Evolutionary conservation across 2,888 invertebrate species (phyloP).

Genomic region (Carpatolechia fugitivella): DNA sequence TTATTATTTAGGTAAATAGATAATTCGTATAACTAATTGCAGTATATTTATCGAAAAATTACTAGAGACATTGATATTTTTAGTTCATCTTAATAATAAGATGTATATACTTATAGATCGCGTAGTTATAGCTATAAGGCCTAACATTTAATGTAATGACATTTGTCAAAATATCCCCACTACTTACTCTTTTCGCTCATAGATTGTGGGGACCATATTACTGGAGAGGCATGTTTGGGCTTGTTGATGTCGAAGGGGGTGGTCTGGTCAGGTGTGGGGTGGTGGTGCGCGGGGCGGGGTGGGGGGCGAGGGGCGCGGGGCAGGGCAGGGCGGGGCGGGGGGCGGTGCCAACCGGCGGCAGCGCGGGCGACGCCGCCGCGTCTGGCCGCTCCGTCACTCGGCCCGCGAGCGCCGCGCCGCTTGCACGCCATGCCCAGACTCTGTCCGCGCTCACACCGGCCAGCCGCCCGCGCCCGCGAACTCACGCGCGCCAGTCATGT

Average conservation of each 20-base stretch:
- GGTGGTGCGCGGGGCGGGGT: constrained; percentile 25
- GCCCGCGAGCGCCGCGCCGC: constrained; percentile 50
- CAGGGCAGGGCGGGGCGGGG: constrained; percentile 33
- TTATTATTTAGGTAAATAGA: no score
- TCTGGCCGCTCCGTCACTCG: constrained; percentile 51
- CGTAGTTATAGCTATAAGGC: no score
- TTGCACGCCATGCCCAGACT: constrained; percentile 27
- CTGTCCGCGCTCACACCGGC: constrained; percentile 39
- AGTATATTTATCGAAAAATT: no score
- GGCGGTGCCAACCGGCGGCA: constrained; percentile 32
- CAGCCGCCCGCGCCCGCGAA: constrained; percentile 57
- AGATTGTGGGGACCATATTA: no score
- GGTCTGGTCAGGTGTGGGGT: background rate
- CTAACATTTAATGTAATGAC: no score
- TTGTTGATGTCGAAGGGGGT: background rate
- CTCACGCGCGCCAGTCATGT: constrained; percentile 65
- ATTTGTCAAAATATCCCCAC: no score
- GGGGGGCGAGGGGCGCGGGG: constrained; percentile 33
- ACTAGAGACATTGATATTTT: no score
- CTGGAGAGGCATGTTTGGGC: background rate
- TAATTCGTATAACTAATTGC: no score
- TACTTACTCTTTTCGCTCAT: no score
- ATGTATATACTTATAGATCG: no score
- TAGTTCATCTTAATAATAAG: no score
- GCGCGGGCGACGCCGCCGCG: constrained; percentile 55